phyloP scores from a whole-genome alignment of 2,113 vertebrate species.

The Noturus placidus region DNA sequence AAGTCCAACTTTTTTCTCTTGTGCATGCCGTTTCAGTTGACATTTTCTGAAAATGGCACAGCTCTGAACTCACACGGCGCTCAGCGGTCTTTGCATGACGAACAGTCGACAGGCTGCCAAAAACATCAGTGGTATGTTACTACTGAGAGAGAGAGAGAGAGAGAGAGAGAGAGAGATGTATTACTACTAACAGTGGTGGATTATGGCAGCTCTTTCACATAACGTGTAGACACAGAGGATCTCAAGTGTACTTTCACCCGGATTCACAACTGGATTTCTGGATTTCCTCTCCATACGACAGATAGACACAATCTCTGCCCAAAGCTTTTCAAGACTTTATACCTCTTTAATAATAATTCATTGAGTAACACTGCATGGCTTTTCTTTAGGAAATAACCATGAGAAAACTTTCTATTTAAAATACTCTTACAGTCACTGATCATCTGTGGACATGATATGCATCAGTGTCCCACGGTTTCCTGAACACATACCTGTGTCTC shows the following conservation, averaged over 20 bases:
- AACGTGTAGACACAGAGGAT: constrained; percentile 37
- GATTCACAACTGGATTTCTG: constrained; percentile 21
- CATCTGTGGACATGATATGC: background rate
- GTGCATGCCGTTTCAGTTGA: constrained; percentile 18
- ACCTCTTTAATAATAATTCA: background rate
- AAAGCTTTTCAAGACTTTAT: background rate
- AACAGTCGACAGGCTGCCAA: constrained; percentile 44
- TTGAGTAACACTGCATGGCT: background rate
- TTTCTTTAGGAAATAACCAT: background rate
- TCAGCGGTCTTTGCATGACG: constrained; percentile 38
- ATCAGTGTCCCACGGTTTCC: background rate
- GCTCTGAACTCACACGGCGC: constrained; percentile 40
- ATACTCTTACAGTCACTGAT: background rate
- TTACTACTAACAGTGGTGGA: constrained; percentile 28
- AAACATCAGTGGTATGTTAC: constrained; percentile 44
- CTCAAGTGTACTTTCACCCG: constrained; percentile 37
- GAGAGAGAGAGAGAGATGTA: constrained; percentile 1
- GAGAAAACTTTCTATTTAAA: background rate
- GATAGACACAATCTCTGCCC: background rate
- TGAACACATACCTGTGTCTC: constrained; percentile 31
- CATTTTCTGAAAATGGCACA: constrained; percentile 35
- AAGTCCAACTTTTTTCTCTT: background rate
- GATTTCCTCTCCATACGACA: constrained; percentile 25
- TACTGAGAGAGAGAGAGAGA: background rate
- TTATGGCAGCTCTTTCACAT: constrained; percentile 42